Evolutionary conservation across 2,888 invertebrate genomes (phyloP).

Genomic region (Eudemis profundana): DNA sequence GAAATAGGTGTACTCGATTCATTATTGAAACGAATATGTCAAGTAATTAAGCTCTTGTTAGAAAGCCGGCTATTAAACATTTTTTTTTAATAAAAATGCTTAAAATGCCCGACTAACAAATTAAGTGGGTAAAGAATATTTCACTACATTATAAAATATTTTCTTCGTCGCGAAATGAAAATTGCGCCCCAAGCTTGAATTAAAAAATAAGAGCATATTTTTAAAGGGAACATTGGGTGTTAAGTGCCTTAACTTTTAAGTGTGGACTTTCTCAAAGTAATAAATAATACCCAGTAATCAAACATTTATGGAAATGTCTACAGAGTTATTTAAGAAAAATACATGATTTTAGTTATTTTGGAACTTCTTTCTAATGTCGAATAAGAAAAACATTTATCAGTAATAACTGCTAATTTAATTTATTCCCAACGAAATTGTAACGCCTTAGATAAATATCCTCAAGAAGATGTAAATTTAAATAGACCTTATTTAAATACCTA

Average conservation of each 20-base stretch:
- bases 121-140: constrained; percentile 6
- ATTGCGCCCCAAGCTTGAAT: constrained; percentile 17
- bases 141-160: constrained; percentile 27
- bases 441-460: constrained; percentile 23
- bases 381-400: neutral
- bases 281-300: constrained; percentile 22
- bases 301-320: constrained; percentile 23
- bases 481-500: constrained; percentile 46
- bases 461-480: constrained; percentile 45
- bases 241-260: constrained; percentile 35
- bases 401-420: neutral
- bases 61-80: neutral
- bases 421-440: neutral
- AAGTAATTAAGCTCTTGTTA: no score
- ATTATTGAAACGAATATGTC: no score
- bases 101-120: neutral
- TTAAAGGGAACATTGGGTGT: constrained; percentile 19
- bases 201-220: constrained; percentile 15
- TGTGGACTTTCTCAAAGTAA: constrained; percentile 27
- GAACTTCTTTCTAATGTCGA: neutral
- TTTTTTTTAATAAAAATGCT: neutral
- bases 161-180: constrained; percentile 13
- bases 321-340: neutral
- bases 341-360: no score
- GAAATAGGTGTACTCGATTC: no score